Evolutionary conservation across 2,888 invertebrate species (phyloP).

Genomic region (Lamproptera curius): DNA sequence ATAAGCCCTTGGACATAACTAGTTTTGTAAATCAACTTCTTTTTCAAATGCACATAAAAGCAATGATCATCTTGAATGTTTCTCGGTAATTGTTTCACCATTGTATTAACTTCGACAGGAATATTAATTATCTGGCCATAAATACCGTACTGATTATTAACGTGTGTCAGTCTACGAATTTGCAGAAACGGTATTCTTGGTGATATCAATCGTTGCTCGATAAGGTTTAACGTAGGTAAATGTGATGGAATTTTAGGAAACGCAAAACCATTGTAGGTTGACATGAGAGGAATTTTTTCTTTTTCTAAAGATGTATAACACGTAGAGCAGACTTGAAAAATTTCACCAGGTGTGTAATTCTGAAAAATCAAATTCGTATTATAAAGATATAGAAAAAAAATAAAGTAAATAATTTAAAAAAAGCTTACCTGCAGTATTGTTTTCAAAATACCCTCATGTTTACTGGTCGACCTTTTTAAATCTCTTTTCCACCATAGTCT

Average conservation of each 20-base stretch:
- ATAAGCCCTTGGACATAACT: too few relatives aligned
- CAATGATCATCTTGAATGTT: slow-evolving; percentile 38
- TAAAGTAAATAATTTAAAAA: neutral
- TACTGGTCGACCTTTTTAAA: slow-evolving; percentile 38
- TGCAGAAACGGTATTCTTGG: slow-evolving; percentile 44
- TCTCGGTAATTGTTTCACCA: slow-evolving; percentile 38
- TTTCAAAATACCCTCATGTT: slow-evolving; percentile 38
- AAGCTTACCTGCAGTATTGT: slow-evolving; percentile 27
- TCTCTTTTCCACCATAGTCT: slow-evolving; percentile 45
- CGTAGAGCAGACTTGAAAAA: slow-evolving; percentile 30
- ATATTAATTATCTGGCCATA: slow-evolving; percentile 25
- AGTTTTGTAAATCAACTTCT: too few relatives aligned
- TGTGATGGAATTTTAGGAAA: slow-evolving; percentile 38
- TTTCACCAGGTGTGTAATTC: too few relatives aligned
- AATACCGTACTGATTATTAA: slow-evolving; percentile 38
- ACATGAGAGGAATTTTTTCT: slow-evolving; percentile 29
- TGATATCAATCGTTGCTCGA: slow-evolving; percentile 41
- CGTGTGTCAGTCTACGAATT: slow-evolving; percentile 41
- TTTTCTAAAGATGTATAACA: slow-evolving; percentile 35
- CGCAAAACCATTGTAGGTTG: slow-evolving; percentile 40
- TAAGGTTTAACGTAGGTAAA: slow-evolving; percentile 38
- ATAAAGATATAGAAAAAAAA: neutral
- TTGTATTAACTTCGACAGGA: neutral
- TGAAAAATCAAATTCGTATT: too few relatives aligned
- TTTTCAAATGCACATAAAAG: too few relatives aligned